phyloP scores from a whole-genome alignment of 2,113 vertebrate species.

The Grammomys dolichurus region DNA sequence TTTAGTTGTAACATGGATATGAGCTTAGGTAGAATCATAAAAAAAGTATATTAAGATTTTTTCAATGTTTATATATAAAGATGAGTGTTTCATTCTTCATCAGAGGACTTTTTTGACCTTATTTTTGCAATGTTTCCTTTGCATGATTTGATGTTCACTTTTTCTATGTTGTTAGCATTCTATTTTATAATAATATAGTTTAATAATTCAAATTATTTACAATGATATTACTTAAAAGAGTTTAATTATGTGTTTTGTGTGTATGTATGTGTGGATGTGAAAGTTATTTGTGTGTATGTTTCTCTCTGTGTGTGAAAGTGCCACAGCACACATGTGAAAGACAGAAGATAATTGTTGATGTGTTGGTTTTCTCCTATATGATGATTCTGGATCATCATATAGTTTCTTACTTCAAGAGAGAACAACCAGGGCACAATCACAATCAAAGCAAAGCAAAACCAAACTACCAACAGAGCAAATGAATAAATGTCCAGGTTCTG shows the following conservation, averaged over 20 bases:
- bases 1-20: neutral
- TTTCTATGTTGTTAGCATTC: neutral
- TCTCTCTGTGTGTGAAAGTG: neutral
- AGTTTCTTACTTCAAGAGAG: too few species aligned
- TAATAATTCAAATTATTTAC: constrained; percentile 14
- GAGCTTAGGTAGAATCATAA: constrained; percentile 30
- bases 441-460: too few species aligned
- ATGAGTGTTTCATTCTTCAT: neutral
- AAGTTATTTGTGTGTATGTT: neutral
- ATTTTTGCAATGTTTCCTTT: neutral
- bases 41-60: neutral
- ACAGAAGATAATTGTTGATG: neutral
- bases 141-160: neutral
- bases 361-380: neutral
- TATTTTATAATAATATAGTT: constrained; percentile 4
- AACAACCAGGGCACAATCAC: too few species aligned
- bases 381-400: neutral
- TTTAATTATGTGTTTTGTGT: neutral
- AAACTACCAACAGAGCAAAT: too few species aligned
- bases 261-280: neutral
- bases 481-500: too few species aligned
- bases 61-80: neutral
- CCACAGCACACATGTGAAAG: neutral
- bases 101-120: neutral
- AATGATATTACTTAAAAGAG: neutral